Conservation (phyloP, 2,888 invertebrate genomes). For the Cryptophagus acutangulus region DNA sequence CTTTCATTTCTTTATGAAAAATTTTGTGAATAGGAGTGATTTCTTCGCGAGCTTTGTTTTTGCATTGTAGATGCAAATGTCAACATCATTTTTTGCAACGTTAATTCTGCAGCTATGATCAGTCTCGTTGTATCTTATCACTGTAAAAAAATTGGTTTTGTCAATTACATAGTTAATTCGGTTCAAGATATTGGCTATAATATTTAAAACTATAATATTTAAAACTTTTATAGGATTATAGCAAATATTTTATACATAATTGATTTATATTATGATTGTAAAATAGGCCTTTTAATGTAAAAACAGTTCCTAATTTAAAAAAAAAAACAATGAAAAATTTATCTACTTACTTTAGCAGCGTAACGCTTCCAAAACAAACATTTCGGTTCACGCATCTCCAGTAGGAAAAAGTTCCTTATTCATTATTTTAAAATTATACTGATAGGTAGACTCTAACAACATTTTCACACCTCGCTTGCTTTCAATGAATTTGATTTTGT, state of each 20-base stretch:
- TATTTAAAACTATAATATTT: too few species aligned
- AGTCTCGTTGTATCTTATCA: not conserved
- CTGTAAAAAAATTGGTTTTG: not conserved
- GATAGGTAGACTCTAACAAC: not conserved
- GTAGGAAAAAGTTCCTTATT: not conserved
- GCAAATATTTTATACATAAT: too few species aligned
- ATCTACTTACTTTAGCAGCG: not conserved
- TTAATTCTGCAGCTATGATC: not conserved
- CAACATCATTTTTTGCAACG: not conserved
- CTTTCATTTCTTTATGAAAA: not conserved
- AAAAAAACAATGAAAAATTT: not conserved
- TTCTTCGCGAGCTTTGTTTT: not conserved
- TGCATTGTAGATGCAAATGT: not conserved
- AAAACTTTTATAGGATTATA: too few species aligned
- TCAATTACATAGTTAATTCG: too few species aligned
- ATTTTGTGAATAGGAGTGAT: not conserved
- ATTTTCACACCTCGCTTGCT: not conserved
- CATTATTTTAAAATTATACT: not conserved
- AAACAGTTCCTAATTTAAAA: not conserved
- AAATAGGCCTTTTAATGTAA: not conserved
- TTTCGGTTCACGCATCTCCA: not conserved
- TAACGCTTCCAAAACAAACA: not conserved
- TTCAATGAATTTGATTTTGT: not conserved
- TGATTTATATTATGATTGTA: too few species aligned
- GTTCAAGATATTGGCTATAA: too few species aligned